Percentiles rank a stretch among this genome's conserved stretches.
These are phyloP conservation scores for Sipha maydis DNA, from an alignment of 2,888 invertebrate genomes.

Conservation along the genomic window DNA sequence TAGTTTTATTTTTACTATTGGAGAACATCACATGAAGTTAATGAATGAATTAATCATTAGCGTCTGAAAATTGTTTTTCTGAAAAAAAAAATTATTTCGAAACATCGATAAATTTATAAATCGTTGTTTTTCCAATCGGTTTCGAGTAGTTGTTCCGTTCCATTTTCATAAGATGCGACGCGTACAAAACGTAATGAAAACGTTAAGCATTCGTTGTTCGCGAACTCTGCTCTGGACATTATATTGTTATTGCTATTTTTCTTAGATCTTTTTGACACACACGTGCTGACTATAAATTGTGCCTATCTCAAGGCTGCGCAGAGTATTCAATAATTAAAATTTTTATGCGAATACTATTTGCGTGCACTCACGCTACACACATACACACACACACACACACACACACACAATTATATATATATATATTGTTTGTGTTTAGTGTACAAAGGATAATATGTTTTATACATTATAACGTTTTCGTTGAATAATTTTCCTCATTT, in stretches of 20 bases:
- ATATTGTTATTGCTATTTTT: neutral
- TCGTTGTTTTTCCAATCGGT: too few species aligned
- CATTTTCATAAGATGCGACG: neutral
- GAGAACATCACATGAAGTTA: too few species aligned
- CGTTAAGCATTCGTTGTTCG: neutral
- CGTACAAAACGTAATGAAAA: neutral
- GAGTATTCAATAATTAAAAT: neutral
- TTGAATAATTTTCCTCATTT: neutral
- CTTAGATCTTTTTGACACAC: neutral
- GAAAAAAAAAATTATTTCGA: too few species aligned
- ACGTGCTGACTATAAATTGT: neutral
- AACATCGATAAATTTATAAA: too few species aligned
- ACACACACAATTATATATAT: neutral
- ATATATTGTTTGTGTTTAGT: neutral
- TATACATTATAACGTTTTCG: neutral
- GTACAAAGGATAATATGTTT: neutral
- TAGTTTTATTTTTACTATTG: too few species aligned
- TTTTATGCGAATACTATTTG: neutral
- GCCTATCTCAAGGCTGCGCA: neutral
- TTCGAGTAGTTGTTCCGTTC: neutral
- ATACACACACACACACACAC: neutral
- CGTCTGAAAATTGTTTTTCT: too few species aligned
- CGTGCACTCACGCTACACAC: neutral
- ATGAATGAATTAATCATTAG: too few species aligned
- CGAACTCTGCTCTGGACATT: neutral